Percentiles rank a stretch among this genome's conserved stretches.
Conservation (phyloP, 2,888 invertebrate species). For the Alloscopus bannaensis region DNA sequence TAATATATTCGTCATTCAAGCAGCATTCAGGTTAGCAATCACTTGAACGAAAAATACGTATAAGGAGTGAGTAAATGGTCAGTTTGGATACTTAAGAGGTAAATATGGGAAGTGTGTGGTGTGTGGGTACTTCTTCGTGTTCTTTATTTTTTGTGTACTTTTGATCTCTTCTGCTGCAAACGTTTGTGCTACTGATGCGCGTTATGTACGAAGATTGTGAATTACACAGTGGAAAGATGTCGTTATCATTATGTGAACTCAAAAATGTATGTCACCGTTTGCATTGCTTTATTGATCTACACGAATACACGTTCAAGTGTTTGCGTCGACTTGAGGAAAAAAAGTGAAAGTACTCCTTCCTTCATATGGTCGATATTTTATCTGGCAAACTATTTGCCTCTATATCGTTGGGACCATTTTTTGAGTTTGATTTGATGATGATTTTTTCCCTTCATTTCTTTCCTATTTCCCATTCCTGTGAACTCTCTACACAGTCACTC, state of each 20-base stretch:
- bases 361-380: constrained; percentile 32
- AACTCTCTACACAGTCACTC: too few species aligned
- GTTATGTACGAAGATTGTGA: too few species aligned
- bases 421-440: constrained; percentile 24
- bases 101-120: constrained; percentile 41
- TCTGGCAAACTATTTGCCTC: constrained; percentile 25
- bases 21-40: not conserved
- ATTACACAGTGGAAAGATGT: constrained; percentile 37
- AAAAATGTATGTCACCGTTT: constrained; percentile 54
- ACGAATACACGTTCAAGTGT: constrained; percentile 13
- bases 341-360: constrained; percentile 59
- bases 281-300: constrained; percentile 34
- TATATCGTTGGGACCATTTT: constrained; percentile 31
- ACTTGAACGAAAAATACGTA: constrained; percentile 1
- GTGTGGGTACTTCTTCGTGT: constrained; percentile 12
- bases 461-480: constrained; percentile 36
- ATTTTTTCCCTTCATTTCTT: constrained; percentile 23
- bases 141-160: not conserved
- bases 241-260: constrained; percentile 44
- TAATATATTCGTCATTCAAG: too few species aligned
- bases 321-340: constrained; percentile 47
- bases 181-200: constrained; percentile 7
- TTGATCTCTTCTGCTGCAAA: not conserved
- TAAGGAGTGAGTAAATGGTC: constrained; percentile 19
- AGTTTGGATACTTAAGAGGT: constrained; percentile 31